Evolutionary conservation across 1,140 invertebrate species (phyloP).

Genomic region (Eriocheir sinensis): DNA sequence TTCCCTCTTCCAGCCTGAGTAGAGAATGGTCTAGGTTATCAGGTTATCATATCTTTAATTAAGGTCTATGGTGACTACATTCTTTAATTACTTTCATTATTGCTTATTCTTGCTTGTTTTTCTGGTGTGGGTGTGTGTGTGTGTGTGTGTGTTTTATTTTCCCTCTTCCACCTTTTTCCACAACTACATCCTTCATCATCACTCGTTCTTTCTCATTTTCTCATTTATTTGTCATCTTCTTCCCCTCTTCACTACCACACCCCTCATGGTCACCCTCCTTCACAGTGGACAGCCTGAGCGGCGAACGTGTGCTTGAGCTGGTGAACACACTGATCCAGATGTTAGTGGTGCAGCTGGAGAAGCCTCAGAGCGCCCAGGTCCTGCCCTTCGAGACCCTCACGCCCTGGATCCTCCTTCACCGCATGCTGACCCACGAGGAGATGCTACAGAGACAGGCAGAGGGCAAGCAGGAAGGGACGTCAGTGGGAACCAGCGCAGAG

Average conservation of each 20-base stretch:
- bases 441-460: slow-evolving; percentile 69
- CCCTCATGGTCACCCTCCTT: not conserved
- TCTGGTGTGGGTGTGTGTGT: not conserved
- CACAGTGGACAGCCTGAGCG: slow-evolving; percentile 58
- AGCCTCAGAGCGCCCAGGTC: slow-evolving; percentile 83
- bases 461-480: not conserved
- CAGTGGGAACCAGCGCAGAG: not conserved
- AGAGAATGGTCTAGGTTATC: too few species aligned
- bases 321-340: slow-evolving; percentile 89
- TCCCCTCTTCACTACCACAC: too few species aligned
- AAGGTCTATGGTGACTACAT: too few species aligned
- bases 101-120: not conserved
- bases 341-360: slow-evolving; percentile 87
- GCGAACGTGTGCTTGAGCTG: slow-evolving; percentile 83
- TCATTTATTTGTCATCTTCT: too few species aligned
- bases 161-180: not conserved
- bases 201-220: not conserved
- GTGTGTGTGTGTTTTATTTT: not conserved
- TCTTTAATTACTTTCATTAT: not conserved
- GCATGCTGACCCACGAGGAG: slow-evolving; percentile 81
- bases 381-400: slow-evolving; percentile 87
- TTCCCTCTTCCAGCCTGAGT: not conserved
- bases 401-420: slow-evolving; percentile 93
- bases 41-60: too few species aligned
- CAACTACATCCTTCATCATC: not conserved